phyloP scores from a whole-genome alignment of 2,113 vertebrate genomes.

The Anseranas semipalmata region DNA sequence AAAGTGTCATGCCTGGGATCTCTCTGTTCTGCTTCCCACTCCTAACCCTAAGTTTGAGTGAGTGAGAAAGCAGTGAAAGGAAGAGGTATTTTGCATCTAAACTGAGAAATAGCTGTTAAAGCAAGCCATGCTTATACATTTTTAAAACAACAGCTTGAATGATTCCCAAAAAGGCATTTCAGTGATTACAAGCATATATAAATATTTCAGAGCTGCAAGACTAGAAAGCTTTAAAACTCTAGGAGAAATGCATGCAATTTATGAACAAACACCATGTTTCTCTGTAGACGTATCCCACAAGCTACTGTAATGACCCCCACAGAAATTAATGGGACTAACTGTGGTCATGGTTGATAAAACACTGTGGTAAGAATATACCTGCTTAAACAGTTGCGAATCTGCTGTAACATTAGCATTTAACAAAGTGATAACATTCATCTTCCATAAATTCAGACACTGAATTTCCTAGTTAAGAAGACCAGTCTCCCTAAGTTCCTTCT shows the following conservation, averaged over 20 bases:
- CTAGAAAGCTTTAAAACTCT: not conserved
- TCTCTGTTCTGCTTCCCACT: not conserved
- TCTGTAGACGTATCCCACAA: not conserved
- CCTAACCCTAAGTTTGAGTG: not conserved
- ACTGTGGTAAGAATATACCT: not conserved
- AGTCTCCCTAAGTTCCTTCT: not conserved
- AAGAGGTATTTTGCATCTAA: not conserved
- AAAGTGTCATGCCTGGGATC: not conserved
- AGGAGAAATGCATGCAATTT: not conserved
- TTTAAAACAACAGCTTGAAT: conserved; percentile 13
- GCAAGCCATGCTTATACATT: not conserved
- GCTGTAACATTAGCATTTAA: not conserved
- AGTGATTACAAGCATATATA: not conserved
- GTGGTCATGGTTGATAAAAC: not conserved
- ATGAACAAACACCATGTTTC: not conserved
- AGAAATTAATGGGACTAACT: not conserved
- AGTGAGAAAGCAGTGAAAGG: not conserved
- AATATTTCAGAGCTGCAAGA: conserved; percentile 6
- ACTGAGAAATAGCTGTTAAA: not conserved
- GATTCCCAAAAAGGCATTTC: not conserved
- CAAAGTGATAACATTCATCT: not conserved
- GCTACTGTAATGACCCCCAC: not conserved
- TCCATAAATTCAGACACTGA: not conserved
- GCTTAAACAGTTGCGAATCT: not conserved
- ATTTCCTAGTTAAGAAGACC: not conserved